Evolutionary conservation across 2,113 vertebrate species (phyloP).

Genomic region (Ceyx melanurus): DNA sequence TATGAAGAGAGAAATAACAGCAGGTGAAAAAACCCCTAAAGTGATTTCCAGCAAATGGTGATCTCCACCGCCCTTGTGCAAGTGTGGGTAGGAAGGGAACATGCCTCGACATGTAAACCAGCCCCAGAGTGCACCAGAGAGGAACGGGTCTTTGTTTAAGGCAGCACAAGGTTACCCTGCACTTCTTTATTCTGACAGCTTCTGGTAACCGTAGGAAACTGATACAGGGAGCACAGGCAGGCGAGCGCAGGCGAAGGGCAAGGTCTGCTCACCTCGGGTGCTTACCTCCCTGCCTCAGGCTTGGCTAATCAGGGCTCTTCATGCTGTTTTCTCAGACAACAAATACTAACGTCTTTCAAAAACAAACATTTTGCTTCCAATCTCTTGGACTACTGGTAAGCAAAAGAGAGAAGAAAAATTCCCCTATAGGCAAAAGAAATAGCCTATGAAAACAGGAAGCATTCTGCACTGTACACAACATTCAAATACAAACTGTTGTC

Average conservation of each 20-base stretch:
- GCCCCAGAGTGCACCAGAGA: neutral
- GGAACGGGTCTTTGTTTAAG: constrained; percentile 28
- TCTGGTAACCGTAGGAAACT: neutral
- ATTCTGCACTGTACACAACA: neutral
- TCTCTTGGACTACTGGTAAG: neutral
- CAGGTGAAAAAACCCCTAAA: neutral
- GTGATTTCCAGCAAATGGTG: neutral
- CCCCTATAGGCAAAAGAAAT: neutral
- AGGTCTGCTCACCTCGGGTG: neutral
- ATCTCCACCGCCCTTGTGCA: neutral
- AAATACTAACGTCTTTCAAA: neutral
- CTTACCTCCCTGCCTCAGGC: neutral
- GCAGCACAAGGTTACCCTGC: neutral
- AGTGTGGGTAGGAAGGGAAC: neutral
- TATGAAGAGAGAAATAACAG: neutral
- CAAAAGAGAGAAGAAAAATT: neutral
- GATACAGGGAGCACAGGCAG: neutral
- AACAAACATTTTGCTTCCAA: neutral
- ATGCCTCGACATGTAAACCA: neutral
- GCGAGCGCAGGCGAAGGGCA: rapidly evolving
- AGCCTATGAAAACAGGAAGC: neutral
- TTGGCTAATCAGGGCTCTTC: rapidly evolving
- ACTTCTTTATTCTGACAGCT: neutral
- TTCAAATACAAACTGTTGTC: neutral
- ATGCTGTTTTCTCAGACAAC: neutral